These are phyloP conservation scores for Sthenelais limicola DNA, from an alignment of 2,888 invertebrate genomes.

Conservation along the genomic window DNA sequence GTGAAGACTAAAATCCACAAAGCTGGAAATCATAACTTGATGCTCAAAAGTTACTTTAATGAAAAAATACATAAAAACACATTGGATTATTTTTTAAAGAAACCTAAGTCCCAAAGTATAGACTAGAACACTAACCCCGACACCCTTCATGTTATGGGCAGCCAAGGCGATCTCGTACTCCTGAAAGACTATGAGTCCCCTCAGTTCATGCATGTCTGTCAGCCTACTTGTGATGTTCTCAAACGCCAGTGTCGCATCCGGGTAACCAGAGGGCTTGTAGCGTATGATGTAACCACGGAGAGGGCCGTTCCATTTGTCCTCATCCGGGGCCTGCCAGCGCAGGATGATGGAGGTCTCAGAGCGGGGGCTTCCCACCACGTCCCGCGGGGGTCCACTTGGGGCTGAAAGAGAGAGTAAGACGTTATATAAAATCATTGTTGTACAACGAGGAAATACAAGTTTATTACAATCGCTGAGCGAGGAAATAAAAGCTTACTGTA, in stretches of 20 bases:
- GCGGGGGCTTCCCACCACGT: constrained; percentile 94
- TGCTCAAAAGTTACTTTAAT: no score
- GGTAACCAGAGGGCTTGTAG: constrained; percentile 92
- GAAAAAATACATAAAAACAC: no score
- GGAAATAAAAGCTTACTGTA: no score
- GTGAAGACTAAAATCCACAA: no score
- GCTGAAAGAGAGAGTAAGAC: constrained; percentile 82
- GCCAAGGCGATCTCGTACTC: constrained; percentile 96
- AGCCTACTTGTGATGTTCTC: constrained; percentile 77
- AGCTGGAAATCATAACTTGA: no score
- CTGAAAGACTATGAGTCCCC: constrained; percentile 97
- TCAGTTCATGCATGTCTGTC: constrained; percentile 81
- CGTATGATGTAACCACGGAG: constrained; percentile 93
- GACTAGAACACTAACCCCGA: constrained; percentile 83
- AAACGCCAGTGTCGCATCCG: constrained; percentile 75
- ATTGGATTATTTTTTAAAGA: no score
- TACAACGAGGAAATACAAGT: no score
- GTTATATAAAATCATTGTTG: no score
- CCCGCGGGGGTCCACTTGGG: constrained; percentile 95
- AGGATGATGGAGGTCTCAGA: constrained; percentile 96
- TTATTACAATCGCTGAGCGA: no score
- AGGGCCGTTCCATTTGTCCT: constrained; percentile 95
- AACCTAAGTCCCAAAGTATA: constrained; percentile 43
- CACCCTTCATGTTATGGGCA: constrained; percentile 96
- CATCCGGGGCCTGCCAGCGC: constrained; percentile 94